Conservation (phyloP, 2,113 vertebrate species). For the Clarias gariepinus region DNA sequence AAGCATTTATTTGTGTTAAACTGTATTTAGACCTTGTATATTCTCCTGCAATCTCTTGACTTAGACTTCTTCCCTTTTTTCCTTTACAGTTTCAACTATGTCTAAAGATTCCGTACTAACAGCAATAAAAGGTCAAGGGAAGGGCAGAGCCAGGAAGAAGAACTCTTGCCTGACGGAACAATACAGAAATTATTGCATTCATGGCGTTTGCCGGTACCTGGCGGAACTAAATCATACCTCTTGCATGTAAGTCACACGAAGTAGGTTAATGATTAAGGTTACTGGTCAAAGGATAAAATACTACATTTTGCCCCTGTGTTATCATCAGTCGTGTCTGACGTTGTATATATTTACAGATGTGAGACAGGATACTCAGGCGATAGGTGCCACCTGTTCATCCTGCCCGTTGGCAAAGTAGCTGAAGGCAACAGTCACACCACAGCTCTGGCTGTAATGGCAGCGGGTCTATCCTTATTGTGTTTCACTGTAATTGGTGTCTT, state of each 20-base stretch:
- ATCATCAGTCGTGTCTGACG: background rate
- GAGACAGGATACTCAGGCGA: conserved; percentile 77
- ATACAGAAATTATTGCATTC: conserved; percentile 83
- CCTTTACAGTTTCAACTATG: conserved; percentile 75
- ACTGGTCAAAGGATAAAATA: background rate
- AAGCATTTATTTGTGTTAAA: background rate
- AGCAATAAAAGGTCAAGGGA: conserved; percentile 68
- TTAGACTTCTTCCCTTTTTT: background rate
- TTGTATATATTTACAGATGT: conserved; percentile 62
- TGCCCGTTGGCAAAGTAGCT: conserved; percentile 69
- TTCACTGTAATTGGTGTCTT: conserved; percentile 77
- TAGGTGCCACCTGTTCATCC: conserved; percentile 76
- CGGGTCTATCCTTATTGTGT: conserved; percentile 80
- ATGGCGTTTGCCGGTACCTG: conserved; percentile 80
- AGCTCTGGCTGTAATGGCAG: conserved; percentile 74
- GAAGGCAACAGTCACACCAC: conserved; percentile 76
- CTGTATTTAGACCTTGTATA: background rate
- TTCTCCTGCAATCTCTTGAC: background rate
- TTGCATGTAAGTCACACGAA: conserved; percentile 77
- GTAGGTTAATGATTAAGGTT: background rate
- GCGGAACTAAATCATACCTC: conserved; percentile 70
- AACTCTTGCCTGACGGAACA: conserved; percentile 75
- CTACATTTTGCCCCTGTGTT: conserved; percentile 28
- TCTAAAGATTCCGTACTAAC: conserved; percentile 65
- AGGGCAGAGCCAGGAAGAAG: conserved; percentile 76